Base-by-base conservation (phyloP, 1,140 invertebrate genomes). In the Temnothorax curvispinosus region DNA sequence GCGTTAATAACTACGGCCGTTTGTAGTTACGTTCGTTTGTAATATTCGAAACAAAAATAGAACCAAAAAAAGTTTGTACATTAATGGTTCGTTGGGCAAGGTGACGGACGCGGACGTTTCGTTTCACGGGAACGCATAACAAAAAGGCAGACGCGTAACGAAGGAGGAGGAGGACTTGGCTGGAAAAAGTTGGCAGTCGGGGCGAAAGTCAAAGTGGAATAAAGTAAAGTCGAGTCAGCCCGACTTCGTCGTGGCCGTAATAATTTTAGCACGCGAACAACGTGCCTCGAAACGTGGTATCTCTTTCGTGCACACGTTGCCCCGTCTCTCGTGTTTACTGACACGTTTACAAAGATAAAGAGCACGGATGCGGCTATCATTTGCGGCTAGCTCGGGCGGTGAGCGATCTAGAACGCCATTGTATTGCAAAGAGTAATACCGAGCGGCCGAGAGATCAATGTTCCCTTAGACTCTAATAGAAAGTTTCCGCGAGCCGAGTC, bases 331-430 rank as follows among this genome's bases (percentile, higher is more conserved):
- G 60, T 80, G n/a, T 71, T 71, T 81, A 54, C 76, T 64, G 58
- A 78, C 56, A 69, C 62, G 77, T 81, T 81, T 81, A 69, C 64
- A 60, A 72, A 52, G 78, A 81, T 81, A 81, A 81, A 81, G 65
- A 71, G 65, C 65, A 38, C n/a, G 50, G 21, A 21, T 67, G 35
- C 7, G 6, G 44, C 78, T 27, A 81, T 71, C 64, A 15, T 77
- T 77, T 71, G 50, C 65, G 64, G 77, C n/a, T 38, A 18, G 15
- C 32, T 41, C 58, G 38, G 21, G 60, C 32, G 35, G 47, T 9
- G 35, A 81, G 21, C 50, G 65, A 69, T 69, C 77, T 64, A 78
- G 15, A 47, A 18, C 65, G 38, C 50, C 52, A 72, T 81, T 71
- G 78, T 81, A 54, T 64, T 54, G 58, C 58, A 50, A 72, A n/a